phyloP scores from a whole-genome alignment of 2,888 invertebrate genomes.

The Leptopterna dolabrata region DNA sequence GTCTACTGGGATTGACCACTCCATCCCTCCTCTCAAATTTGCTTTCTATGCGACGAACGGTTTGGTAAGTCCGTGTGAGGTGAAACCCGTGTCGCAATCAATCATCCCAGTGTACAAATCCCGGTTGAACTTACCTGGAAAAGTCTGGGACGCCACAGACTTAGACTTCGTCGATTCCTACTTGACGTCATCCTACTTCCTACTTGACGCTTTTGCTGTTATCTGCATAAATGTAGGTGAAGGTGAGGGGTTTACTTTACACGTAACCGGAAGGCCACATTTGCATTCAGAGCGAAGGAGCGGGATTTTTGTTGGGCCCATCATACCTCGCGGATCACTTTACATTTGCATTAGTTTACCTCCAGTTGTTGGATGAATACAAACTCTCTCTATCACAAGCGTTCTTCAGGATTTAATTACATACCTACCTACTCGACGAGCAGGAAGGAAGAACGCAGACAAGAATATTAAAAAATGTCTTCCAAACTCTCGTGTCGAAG shows the following conservation, averaged over 20 bases:
- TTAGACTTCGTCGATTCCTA: no score
- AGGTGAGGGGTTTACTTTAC: not conserved
- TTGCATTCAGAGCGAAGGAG: not conserved
- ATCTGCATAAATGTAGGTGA: no score
- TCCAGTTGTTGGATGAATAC: conserved; percentile 15
- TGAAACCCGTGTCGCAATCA: not conserved
- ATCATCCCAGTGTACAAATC: no score
- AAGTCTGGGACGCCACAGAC: not conserved
- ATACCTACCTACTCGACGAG: not conserved
- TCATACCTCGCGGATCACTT: conserved; percentile 8
- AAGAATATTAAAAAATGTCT: no score
- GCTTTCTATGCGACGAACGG: not conserved
- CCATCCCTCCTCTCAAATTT: not conserved
- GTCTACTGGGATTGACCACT: not conserved
- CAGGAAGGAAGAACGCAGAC: no score
- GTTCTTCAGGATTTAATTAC: not conserved
- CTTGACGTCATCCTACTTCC: no score
- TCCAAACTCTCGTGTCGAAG: no score
- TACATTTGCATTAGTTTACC: conserved; percentile 12
- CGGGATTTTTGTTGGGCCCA: not conserved
- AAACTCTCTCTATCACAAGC: not conserved
- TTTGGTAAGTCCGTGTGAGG: not conserved
- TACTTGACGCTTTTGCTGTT: no score
- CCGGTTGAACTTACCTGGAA: no score
- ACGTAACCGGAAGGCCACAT: not conserved